These are phyloP conservation scores for Fragum whitleyi DNA, from an alignment of 2,888 invertebrate genomes.

Conservation along the genomic window DNA sequence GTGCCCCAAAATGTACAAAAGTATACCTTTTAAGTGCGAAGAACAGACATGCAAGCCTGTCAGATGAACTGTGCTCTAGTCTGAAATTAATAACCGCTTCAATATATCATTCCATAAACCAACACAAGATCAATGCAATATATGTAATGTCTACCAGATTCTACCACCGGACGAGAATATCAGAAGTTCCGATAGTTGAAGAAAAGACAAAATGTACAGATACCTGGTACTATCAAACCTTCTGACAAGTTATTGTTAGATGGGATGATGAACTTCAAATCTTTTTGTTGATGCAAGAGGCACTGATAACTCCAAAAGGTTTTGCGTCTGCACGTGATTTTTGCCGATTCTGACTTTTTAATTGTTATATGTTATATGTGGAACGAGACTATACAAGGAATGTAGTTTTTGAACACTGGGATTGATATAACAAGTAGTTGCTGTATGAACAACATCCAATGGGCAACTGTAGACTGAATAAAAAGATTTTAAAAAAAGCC, in stretches of 20 bases:
- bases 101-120: conserved; percentile 37
- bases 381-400: conserved; percentile 58
- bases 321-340: conserved; percentile 49
- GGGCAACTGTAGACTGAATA: conserved; percentile 42
- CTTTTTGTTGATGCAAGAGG: conserved; percentile 49
- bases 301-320: conserved; percentile 45
- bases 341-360: conserved; percentile 18
- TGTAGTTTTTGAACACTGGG: conserved; percentile 41
- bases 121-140: conserved; percentile 30
- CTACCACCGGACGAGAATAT: neutral
- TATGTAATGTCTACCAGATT: conserved; percentile 17
- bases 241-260: conserved; percentile 36
- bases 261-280: conserved; percentile 8
- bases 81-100: conserved; percentile 14
- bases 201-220: conserved; percentile 34
- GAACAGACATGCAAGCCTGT: neutral
- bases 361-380: conserved; percentile 49
- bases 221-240: conserved; percentile 38
- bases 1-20: conserved; percentile 28
- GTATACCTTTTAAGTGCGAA: neutral
- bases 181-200: conserved; percentile 16
- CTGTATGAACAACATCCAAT: conserved; percentile 52
- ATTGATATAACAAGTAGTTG: conserved; percentile 33
- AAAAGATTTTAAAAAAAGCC: conserved; percentile 30
- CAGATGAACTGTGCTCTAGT: neutral